Conservation (phyloP, 2,113 vertebrate species). For the Plecotus auritus region DNA sequence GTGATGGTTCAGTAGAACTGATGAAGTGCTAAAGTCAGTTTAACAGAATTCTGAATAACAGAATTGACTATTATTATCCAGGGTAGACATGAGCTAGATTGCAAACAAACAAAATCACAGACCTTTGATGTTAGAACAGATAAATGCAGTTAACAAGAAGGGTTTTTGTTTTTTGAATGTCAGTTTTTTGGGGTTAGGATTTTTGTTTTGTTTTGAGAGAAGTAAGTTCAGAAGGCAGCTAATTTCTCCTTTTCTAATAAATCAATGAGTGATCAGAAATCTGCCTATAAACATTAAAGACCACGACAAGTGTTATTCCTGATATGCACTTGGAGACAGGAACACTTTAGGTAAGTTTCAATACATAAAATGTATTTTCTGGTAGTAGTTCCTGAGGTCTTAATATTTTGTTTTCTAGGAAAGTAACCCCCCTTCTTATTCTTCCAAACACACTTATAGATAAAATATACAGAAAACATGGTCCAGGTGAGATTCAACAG, state of each 20-base stretch:
- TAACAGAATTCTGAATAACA: background rate
- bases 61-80: background rate
- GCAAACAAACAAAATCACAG: background rate
- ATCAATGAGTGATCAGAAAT: background rate
- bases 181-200: background rate
- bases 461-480: background rate
- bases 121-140: background rate
- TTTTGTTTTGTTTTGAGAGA: background rate
- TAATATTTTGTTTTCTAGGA: constrained; percentile 15
- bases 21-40: background rate
- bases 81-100: background rate
- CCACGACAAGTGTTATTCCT: background rate
- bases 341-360: background rate
- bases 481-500: constrained; percentile 20
- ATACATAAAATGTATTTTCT: background rate
- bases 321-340: background rate
- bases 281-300: background rate
- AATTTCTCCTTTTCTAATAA: background rate
- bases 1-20: background rate
- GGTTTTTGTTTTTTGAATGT: background rate
- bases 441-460: background rate
- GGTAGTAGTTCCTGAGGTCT: background rate
- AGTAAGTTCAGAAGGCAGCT: background rate
- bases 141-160: background rate
- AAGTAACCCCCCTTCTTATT: background rate